These are phyloP conservation scores for Podiceps cristatus DNA, from an alignment of 2,113 vertebrate species.

Conservation along the genomic window DNA sequence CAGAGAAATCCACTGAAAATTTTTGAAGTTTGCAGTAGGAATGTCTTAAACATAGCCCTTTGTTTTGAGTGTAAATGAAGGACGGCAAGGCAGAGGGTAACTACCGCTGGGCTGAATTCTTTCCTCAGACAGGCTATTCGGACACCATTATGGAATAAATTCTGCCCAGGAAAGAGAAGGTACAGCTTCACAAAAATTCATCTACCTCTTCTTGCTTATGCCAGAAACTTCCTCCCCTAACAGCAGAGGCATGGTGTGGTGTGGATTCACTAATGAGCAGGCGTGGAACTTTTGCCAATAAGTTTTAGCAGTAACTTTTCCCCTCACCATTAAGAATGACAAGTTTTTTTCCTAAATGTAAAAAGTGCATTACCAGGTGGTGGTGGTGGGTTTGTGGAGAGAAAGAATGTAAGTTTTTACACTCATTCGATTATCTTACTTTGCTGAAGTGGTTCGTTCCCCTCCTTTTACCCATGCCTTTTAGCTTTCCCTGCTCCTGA, in stretches of 20 bases:
- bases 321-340: not conserved
- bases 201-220: not conserved
- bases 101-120: not conserved
- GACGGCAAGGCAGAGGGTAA: not conserved
- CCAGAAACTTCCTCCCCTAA: not conserved
- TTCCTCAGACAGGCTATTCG: not conserved
- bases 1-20: not conserved
- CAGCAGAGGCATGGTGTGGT: not conserved
- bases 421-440: not conserved
- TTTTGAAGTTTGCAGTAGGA: not conserved
- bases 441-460: not conserved
- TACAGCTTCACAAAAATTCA: not conserved
- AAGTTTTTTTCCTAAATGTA: not conserved
- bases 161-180: not conserved
- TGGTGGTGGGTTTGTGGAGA: not conserved
- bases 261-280: not conserved
- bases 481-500: not conserved
- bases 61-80: not conserved
- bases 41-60: not conserved
- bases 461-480: not conserved
- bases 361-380: not conserved
- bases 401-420: not conserved
- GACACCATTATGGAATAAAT: not conserved
- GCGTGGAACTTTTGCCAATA: not conserved
- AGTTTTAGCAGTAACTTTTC: not conserved